Conservation (phyloP, 1,140 invertebrate species). For the Drosophila ercepeae region DNA sequence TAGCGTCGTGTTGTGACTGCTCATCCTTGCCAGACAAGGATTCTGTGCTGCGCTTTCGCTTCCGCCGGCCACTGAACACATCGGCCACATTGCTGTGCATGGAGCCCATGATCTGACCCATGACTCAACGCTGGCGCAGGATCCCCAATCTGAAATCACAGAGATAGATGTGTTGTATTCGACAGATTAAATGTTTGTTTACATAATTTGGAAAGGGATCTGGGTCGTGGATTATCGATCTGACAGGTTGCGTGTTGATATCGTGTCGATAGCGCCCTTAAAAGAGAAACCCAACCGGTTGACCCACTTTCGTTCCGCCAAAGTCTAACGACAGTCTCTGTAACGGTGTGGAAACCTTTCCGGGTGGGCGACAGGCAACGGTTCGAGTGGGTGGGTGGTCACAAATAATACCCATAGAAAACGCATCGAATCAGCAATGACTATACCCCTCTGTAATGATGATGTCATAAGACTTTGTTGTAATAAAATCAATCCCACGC, state of each 20-base stretch:
- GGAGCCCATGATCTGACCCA: conserved; percentile 75
- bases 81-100: conserved; percentile 70
- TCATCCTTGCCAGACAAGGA: conserved; percentile 46
- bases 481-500: conserved; percentile 9
- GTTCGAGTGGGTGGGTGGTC: conserved; percentile 1
- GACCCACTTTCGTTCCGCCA: conserved; percentile 54
- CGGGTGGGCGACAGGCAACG: conserved; percentile 35
- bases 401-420: conserved; percentile 12
- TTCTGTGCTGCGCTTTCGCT: conserved; percentile 73
- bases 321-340: conserved; percentile 9
- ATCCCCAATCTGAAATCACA: conserved; percentile 4
- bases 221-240: conserved; percentile 32
- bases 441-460: conserved; percentile 31
- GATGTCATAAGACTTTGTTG: conserved; percentile 52
- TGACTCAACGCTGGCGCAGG: conserved; percentile 14
- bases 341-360: conserved; percentile 19
- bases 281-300: conserved; percentile 39
- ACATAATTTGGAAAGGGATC: conserved; percentile 1
- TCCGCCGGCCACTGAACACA: conserved; percentile 64
- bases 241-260: conserved; percentile 60
- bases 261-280: neutral
- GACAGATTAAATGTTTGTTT: neutral
- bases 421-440: conserved; percentile 20
- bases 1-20: conserved; percentile 32
- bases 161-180: neutral